These are phyloP conservation scores for Parazoanthus darwini DNA, from an alignment of 92 coral and sea anemone species.

Conservation along the genomic window DNA sequence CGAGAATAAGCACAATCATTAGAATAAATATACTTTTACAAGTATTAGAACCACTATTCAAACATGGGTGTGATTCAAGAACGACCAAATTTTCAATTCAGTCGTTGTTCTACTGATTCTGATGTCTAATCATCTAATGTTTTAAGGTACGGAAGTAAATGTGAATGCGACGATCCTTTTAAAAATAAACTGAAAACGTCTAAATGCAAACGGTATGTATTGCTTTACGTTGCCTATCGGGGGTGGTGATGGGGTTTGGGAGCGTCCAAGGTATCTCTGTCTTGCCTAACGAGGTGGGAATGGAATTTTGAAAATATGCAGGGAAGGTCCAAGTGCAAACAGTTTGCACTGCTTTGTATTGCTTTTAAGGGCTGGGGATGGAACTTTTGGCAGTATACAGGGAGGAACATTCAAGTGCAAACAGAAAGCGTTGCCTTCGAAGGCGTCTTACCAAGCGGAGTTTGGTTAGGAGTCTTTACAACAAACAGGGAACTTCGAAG, in stretches of 20 bases:
- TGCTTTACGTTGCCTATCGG: not conserved
- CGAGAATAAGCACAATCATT: not conserved
- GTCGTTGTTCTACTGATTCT: no score
- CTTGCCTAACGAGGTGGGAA: no score
- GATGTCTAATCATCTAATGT: not conserved
- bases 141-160: slow-evolving; percentile 69
- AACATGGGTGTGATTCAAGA: not conserved
- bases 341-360: slow-evolving; percentile 47
- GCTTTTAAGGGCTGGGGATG: no score
- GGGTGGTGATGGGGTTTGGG: no score
- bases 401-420: slow-evolving; percentile 36
- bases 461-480: no score
- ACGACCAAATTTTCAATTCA: not conserved
- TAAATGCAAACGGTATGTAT: slow-evolving; percentile 73
- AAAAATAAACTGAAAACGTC: slow-evolving; percentile 50
- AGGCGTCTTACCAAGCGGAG: no score
- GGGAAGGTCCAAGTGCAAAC: slow-evolving; percentile 66
- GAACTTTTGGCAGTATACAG: no score
- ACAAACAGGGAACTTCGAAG: no score
- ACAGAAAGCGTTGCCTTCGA: not conserved
- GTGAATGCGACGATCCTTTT: slow-evolving; percentile 85
- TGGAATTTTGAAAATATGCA: slow-evolving; percentile 46
- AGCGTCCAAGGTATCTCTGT: no score
- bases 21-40: not conserved
- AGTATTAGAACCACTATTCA: no score